Evolutionary conservation across 2,888 invertebrate genomes (phyloP), one percentile per base, ranked within the genome.

Genomic region (Tiliacea citrago): DNA sequence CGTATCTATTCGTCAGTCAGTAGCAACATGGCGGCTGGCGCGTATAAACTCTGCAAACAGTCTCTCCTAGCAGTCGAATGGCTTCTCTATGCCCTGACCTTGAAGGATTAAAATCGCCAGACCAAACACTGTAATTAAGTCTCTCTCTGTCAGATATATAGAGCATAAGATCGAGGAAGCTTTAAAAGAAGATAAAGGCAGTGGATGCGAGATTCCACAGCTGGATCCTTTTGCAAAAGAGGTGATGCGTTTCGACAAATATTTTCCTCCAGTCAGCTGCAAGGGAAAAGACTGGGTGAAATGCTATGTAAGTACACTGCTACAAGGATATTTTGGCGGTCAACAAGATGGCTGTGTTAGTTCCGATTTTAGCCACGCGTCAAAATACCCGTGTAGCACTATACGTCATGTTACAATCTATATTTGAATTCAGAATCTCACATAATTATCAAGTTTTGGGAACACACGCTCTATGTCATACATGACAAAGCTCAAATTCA

Each of bases 241-340:
- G 87, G 97, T 99, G 53, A 97, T 97, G 94, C 97, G 97, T 90
- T 98, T 98, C 87, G 97, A 98, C 76, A 96, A 97, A 82, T 92
- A 97, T 18, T 96, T 97, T 21, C 96, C 97, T 0, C 97, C 97
- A 0, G 94, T 99, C 5, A 93, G 96, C 21, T 99, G 99, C 90
- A 18, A 93, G 90, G 89, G 97, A 93, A 79, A 96, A 94, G 98
- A 98, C 91, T 99, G 99, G 99, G 98, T 99, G 2, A 96, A 96
- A 86, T 98, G 98, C 85, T 97, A 97, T 90, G 98, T 98, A 91
- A 97, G 97, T 91, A 92, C 88, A 57, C 21, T 53, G n/a, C 16
- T 45, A 21, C 24, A 63, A 45, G 12, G 12, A 16, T 65, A 1
- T 55, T 16, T 55, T 29, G 9, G n/a, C 16, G 21, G 13, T 53